A percentile compares a stretch with the other conserved stretches of the same genome.
Conservation (phyloP, 1,140 invertebrate species). For the Panagrolaimus sp. region DNA sequence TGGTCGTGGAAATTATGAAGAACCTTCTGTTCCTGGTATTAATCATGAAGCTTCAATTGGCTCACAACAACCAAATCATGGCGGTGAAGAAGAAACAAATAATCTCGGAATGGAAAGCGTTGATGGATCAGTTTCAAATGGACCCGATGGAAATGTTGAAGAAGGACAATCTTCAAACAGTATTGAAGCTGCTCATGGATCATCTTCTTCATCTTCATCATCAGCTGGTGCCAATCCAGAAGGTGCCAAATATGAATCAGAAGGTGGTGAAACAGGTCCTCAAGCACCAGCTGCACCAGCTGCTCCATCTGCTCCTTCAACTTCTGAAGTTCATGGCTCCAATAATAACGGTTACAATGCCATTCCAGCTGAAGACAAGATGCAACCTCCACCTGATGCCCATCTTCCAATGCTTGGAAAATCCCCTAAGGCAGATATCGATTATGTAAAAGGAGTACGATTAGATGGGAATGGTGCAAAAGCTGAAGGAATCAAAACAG, state of each 20-base stretch:
- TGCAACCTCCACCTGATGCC: background rate
- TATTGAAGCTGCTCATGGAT: no score
- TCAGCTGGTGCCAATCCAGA: no score
- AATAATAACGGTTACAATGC: background rate
- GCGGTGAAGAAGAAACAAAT: no score
- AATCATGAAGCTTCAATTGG: no score
- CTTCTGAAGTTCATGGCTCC: conserved; percentile 4
- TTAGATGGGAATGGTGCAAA: conserved; percentile 15
- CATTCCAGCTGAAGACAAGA: conserved; percentile 5
- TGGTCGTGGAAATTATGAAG: background rate
- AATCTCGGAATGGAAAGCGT: no score
- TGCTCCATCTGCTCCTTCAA: background rate
- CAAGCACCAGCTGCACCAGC: background rate
- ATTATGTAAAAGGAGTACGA: conserved; percentile 9
- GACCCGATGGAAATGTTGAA: no score
- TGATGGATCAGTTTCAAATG: no score
- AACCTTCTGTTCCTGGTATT: no score
- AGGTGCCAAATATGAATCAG: no score
- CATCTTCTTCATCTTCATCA: no score
- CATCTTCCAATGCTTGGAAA: conserved; percentile 17
- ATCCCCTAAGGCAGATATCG: conserved; percentile 14
- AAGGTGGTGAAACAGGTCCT: background rate
- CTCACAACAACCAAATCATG: no score
- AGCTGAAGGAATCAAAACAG: conserved; percentile 2
- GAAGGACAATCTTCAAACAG: no score